Base-by-base conservation (phyloP, 2,113 vertebrate genomes). In the Gymnocephalus cernua region DNA sequence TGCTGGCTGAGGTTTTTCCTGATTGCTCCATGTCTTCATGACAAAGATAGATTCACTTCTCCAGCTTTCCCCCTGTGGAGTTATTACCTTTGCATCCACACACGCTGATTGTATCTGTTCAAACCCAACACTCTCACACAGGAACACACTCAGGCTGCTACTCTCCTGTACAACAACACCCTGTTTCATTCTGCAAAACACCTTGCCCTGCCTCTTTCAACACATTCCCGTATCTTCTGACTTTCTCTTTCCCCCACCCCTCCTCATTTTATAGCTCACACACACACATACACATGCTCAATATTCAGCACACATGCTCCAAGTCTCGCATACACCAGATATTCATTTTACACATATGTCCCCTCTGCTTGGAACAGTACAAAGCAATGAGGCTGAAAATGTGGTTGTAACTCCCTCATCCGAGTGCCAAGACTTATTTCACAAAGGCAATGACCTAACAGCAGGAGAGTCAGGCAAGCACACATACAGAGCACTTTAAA, bases 101-200 rank as follows among this genome's bases (percentile, higher is more conserved):
- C 56, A 18, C 3, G 11, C 75, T 84, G 82, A 93, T 89, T 90
- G 83, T 79, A 79, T 87, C 80, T 79, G 80, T 86, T 89, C 62
- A 73, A 41, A 29, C 48, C n/a, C 23, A 1, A 44, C 29, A 4
- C 80, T 69, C 65, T 64, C 75, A 47, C 74, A 79, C 53, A 74
- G 53, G 48, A 53, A 79, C 66, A 71, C 85, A 75, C 80, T 53
- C 53, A 9, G 50, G 10, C 68, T 56, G 58, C 62, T 76, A 25
- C 76, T 69, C 67, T 56, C 15, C 54, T 75, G 72, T 44, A 50
- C 76, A 54, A 70, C 53, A 74, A 65, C 69, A 64, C 69, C 63
- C 76, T 54, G 65, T 80, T 73, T 65, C 56, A 78, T 65, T 75
- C 45, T 19, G 41, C 45, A 74, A 41, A 83, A 73, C 72, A 65